phyloP scores from a whole-genome alignment of 1,140 invertebrate genomes.

The Ylistrum balloti region DNA sequence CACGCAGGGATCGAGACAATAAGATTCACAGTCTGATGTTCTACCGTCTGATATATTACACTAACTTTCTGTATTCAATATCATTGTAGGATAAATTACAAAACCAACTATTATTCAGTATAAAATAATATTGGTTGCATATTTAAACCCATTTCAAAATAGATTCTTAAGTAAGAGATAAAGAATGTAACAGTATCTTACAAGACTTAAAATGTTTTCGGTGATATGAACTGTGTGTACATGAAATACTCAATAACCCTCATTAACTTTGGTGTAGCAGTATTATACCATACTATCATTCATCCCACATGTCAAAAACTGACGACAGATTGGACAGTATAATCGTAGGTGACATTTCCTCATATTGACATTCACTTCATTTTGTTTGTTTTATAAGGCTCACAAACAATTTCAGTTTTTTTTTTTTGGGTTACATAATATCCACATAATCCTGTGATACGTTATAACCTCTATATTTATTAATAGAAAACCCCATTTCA shows the following conservation, averaged over 20 bases:
- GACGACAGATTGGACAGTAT: slow-evolving; percentile 13
- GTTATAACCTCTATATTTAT: neutral
- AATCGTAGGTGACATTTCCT: neutral
- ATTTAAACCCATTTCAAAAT: no score
- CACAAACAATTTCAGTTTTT: neutral
- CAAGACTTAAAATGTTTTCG: no score
- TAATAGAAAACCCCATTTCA: neutral
- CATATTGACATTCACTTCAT: neutral
- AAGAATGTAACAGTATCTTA: no score
- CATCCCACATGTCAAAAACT: neutral
- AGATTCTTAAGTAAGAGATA: no score
- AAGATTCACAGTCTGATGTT: no score
- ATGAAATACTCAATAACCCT: neutral
- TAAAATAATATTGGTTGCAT: no score
- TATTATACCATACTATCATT: no score
- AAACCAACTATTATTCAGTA: no score
- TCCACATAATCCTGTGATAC: neutral
- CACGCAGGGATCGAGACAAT: no score
- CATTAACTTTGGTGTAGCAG: neutral
- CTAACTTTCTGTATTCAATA: no score
- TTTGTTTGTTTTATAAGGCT: neutral
- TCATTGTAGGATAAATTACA: no score
- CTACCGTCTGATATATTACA: no score
- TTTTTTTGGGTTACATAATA: neutral
- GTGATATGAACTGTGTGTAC: neutral